Evolutionary conservation across 2,113 vertebrate genomes (phyloP).

Genomic region (Leucoraja erinaceus): DNA sequence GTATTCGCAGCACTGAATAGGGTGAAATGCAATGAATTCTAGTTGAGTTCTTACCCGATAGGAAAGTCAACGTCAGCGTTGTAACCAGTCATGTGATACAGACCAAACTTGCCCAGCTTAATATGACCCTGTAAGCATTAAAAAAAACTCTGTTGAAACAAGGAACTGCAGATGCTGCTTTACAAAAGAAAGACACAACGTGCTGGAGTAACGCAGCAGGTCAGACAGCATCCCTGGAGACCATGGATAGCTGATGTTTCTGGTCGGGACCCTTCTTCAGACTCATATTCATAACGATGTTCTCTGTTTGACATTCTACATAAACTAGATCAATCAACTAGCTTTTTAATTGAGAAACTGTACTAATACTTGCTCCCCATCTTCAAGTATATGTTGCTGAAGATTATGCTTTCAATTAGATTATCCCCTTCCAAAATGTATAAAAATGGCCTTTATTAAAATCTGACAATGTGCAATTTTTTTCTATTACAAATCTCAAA

Average conservation of each 20-base stretch:
- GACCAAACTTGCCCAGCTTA: slow-evolving; percentile 92
- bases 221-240: too few species aligned
- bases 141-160: background rate
- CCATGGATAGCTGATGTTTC: too few species aligned
- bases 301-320: background rate
- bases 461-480: too few species aligned
- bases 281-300: background rate
- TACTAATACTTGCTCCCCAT: background rate
- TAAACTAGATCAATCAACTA: background rate
- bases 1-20: too few species aligned
- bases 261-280: too few species aligned
- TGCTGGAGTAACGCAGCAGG: too few species aligned
- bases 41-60: slow-evolving; percentile 71
- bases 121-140: slow-evolving; percentile 68
- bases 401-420: background rate
- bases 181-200: too few species aligned
- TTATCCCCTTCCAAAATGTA: background rate
- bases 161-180: too few species aligned
- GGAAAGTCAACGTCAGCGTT: slow-evolving; percentile 96
- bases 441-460: too few species aligned
- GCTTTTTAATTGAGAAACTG: background rate
- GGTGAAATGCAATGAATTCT: background rate
- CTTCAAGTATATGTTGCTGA: background rate
- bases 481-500: too few species aligned
- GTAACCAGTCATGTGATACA: slow-evolving; percentile 94